phyloP scores from a whole-genome alignment of 2,797 vertebrate species.

The Lutjanus argentimaculatus region DNA sequence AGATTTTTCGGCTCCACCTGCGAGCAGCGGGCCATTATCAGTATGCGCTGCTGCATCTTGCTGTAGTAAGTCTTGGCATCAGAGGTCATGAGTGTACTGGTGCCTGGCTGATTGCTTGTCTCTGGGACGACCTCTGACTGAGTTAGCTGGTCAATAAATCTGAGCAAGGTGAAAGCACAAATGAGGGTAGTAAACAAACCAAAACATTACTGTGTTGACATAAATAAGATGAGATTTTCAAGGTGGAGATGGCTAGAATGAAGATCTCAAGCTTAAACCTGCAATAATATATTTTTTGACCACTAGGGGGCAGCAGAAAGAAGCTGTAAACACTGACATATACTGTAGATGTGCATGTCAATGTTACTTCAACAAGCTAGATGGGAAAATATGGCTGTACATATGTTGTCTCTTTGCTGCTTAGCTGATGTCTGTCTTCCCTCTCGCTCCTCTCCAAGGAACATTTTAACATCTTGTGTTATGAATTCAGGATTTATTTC shows the following conservation, averaged over 20 bases:
- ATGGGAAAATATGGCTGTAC: too few relatives aligned
- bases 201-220: background rate
- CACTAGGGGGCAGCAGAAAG: conserved; percentile 14
- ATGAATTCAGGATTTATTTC: too few relatives aligned
- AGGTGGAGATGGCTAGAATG: background rate
- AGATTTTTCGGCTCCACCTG: conserved; percentile 54
- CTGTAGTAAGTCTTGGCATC: conserved; percentile 48
- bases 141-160: conserved; percentile 60
- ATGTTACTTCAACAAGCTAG: too few relatives aligned
- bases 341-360: too few relatives aligned
- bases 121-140: conserved; percentile 61
- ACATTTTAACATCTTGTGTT: too few relatives aligned
- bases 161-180: conserved; percentile 1
- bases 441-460: too few relatives aligned
- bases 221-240: conserved; percentile 40
- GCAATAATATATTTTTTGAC: background rate
- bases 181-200: conserved; percentile 35
- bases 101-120: conserved; percentile 64
- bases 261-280: background rate
- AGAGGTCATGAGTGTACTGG: conserved; percentile 57
- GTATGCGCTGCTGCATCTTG: conserved; percentile 55
- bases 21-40: conserved; percentile 42
- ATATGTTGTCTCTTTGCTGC: too few relatives aligned
- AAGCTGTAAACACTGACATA: background rate
- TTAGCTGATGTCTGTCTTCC: too few relatives aligned